Base-by-base conservation (phyloP, 2,797 vertebrate genomes). In the Erpetoichthys calabaricus region DNA sequence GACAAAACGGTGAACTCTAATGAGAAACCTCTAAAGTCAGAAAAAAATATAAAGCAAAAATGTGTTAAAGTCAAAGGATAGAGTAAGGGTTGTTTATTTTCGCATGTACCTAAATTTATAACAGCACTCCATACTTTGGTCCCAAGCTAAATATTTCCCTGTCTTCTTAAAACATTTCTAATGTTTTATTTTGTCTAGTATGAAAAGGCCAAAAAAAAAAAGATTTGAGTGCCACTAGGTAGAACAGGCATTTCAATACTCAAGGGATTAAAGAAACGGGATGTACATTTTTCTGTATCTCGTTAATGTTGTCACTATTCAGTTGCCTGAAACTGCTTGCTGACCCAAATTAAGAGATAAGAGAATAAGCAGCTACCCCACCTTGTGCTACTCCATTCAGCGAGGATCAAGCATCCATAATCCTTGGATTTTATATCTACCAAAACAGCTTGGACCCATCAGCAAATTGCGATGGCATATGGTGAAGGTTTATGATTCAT, bases 381-480 rank as follows among this genome's bases (percentile, higher is more conserved):
- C 42, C 71, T 68, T 60, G 71, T 56, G 56, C 66, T 74, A 73
- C 78, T 80, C 79, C 80, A 76, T 85, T 86, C 89, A 82, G 81
- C 59, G 44, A 73, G 78, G 87, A 87, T 84, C 87, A 87, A 85
- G 84, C 83, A 76, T 84, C 77, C 73, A 64, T 96, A 97, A 97
- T 97, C 91, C 87, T 84, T 62, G 84, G 90, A 91, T 91, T 94
- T 94, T 85, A 82, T 87, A 92, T 89, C 90, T 85, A 85, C 87
- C 86, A 88, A 94, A 97, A 96, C 95, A 98, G 95, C 92, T 97
- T 97, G 92, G 92, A 81, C 90, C 91, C 92, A 97, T 97, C 94
- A 97, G 89, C 88, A 93, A 97, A 97, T 95, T 93, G 92, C 82
- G 76, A 77, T 65, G 90, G 85, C 94, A 97, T 97, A 97, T 95